Conservation (phyloP, 2,888 invertebrate species). For the Gibbula magus region DNA sequence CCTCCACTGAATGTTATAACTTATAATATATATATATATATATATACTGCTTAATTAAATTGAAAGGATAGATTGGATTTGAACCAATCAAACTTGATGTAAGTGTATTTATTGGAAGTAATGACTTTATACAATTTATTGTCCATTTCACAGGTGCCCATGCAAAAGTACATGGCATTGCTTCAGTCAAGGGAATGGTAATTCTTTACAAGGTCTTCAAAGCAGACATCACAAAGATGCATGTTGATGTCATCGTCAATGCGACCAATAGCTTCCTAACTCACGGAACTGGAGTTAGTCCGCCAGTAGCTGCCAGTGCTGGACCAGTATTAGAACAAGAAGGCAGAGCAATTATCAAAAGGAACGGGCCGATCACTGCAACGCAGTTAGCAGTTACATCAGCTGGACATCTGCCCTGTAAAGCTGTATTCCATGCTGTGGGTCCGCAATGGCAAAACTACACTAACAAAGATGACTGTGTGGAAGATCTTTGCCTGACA, state of each 20-base stretch:
- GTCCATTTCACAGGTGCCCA: too few species aligned
- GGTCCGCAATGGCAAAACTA: conserved; percentile 46
- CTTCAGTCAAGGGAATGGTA: too few species aligned
- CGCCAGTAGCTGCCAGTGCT: conserved; percentile 50
- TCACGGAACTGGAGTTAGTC: conserved; percentile 57
- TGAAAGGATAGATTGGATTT: too few species aligned
- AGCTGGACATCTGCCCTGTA: conserved; percentile 38
- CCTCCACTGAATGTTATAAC: too few species aligned
- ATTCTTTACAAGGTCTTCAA: conserved; percentile 24
- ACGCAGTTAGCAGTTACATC: conserved; percentile 36
- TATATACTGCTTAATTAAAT: too few species aligned
- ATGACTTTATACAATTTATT: too few species aligned
- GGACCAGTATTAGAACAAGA: not conserved
- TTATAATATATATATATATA: too few species aligned
- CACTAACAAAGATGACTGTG: conserved; percentile 42
- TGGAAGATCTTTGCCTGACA: conserved; percentile 42
- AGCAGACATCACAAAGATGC: conserved; percentile 50
- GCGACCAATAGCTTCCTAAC: conserved; percentile 54
- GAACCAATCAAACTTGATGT: too few species aligned
- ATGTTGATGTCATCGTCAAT: conserved; percentile 58
- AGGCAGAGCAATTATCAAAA: not conserved
- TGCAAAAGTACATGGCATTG: too few species aligned
- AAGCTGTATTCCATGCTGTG: conserved; percentile 42
- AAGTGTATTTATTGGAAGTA: too few species aligned
- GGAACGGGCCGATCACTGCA: not conserved